Base-by-base conservation (phyloP, 2,797 vertebrate species). In the Aeoliscus strigatus region DNA sequence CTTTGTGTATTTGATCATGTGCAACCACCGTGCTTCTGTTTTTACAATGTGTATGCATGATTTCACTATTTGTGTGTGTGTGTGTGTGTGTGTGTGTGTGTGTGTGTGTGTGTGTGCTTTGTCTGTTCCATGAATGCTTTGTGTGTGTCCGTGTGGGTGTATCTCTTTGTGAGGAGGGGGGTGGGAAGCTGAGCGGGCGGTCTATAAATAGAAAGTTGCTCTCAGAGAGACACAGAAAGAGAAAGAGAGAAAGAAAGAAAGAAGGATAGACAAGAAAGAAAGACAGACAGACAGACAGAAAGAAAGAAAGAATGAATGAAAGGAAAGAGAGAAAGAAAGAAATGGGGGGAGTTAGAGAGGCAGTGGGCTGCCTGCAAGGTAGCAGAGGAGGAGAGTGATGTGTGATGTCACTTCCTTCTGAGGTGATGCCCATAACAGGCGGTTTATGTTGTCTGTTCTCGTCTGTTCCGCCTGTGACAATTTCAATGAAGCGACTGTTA, bases 181-280 rank as follows among this genome's bases (percentile, higher is more conserved):
- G 76, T 59, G 73, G 51, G 79, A 66, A 59, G 58, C 43, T 62
- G 74, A 81, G 69, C 60, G 72, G 77, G 74, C 66, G 27, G 60
- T 49, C 79, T 81, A 88, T 83, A 87, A 88, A 88, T 87, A 89
- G 84, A 79, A 65, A 47, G 30, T 78, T 77, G 73, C 51, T 76
- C 50, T 73, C 65, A 66, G 48, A 59, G 56, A 59, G 50, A 73
- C 28, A 66, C 53, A 69, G 33, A 66, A 30, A 51, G 52, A 57
- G 41, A 62, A 63, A 73, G 60, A 75, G 60, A 60, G 49, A 55
- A 42, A 64, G 10, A 38, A 34, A 15, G 38, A 29, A 51, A 17
- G 35, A 45, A 46, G 58, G 51, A 53, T 51, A 42, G 47, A 35
- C 51, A 46, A 63, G 53, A 53, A 51, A 61, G 53, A 64, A 58